Percentiles rank a stretch among this genome's conserved stretches.
Evolutionary conservation across 2,888 invertebrate genomes (phyloP).

Genomic region (Chymomyza amoena): DNA sequence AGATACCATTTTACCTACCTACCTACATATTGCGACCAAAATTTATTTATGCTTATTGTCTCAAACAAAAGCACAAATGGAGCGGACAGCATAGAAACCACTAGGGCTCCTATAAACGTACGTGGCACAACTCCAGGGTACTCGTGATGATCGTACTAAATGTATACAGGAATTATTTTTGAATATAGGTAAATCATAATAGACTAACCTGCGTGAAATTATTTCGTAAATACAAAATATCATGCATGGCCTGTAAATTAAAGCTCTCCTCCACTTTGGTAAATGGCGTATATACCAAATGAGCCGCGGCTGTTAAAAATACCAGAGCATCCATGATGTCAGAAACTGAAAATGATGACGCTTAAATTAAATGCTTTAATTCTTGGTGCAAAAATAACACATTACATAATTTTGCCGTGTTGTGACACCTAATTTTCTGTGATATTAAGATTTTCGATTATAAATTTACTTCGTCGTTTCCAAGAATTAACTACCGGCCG

Average conservation of each 20-base stretch:
- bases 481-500: neutral
- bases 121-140: constrained; percentile 99
- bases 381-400: constrained; percentile 18
- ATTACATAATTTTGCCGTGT: constrained; percentile 56
- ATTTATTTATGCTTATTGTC: constrained; percentile 87
- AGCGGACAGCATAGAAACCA: constrained; percentile 87
- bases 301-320: constrained; percentile 87
- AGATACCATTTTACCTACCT: constrained; percentile 40
- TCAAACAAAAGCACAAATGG: constrained; percentile 87
- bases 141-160: constrained; percentile 97
- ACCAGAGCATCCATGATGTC: constrained; percentile 85
- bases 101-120: constrained; percentile 94
- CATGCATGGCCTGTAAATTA: constrained; percentile 98
- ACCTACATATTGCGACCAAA: constrained; percentile 94
- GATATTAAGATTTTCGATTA: constrained; percentile 21
- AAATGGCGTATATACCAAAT: constrained; percentile 93
- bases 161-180: constrained; percentile 57
- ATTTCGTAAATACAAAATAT: constrained; percentile 92
- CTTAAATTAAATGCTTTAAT: constrained; percentile 16
- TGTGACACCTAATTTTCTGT: constrained; percentile 30
- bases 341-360: neutral
- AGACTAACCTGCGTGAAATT: constrained; percentile 88
- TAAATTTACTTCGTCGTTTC: neutral
- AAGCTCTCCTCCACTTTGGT: constrained; percentile 99
- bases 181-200: no score